Percentiles rank a stretch among this genome's conserved stretches.
Conservation (phyloP, 2,113 vertebrate species). For the Felis catus region DNA sequence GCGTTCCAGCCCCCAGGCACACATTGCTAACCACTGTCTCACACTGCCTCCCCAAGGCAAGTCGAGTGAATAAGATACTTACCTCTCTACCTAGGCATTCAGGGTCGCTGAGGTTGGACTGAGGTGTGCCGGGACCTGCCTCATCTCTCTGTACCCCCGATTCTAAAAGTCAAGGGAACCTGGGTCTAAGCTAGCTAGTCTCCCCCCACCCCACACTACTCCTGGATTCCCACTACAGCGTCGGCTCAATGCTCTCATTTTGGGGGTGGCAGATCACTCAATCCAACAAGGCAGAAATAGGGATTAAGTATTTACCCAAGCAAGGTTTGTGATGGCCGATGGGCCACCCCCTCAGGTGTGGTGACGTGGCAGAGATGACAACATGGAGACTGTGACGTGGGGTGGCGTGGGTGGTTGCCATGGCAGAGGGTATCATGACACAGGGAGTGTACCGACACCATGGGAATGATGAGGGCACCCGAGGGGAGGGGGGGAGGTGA, state of each 20-base stretch:
- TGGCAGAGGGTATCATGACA: not conserved
- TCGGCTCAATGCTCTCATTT: not conserved
- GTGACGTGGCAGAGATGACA: not conserved
- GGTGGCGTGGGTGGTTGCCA: not conserved
- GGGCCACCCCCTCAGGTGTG: not conserved
- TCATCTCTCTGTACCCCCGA: not conserved
- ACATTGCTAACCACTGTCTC: not conserved
- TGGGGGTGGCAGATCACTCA: not conserved
- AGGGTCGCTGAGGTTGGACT: not conserved
- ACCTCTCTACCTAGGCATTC: not conserved
- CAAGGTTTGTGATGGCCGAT: not conserved
- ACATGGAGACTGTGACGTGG: not conserved
- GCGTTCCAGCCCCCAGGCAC: not conserved
- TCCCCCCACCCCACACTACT: not conserved
- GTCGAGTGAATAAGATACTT: not conserved
- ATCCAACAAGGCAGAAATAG: not conserved
- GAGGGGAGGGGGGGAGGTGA: not conserved
- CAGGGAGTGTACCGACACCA: not conserved
- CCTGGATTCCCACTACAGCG: not conserved
- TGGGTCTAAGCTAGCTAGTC: not conserved
- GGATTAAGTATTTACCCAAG: not conserved
- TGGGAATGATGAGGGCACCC: not conserved
- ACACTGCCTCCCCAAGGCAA: not conserved
- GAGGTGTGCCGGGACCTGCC: not conserved
- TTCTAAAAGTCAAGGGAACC: conserved; percentile 2